phyloP scores from a whole-genome alignment of 1,140 invertebrate genomes.

The Lordiphosa collinella region DNA sequence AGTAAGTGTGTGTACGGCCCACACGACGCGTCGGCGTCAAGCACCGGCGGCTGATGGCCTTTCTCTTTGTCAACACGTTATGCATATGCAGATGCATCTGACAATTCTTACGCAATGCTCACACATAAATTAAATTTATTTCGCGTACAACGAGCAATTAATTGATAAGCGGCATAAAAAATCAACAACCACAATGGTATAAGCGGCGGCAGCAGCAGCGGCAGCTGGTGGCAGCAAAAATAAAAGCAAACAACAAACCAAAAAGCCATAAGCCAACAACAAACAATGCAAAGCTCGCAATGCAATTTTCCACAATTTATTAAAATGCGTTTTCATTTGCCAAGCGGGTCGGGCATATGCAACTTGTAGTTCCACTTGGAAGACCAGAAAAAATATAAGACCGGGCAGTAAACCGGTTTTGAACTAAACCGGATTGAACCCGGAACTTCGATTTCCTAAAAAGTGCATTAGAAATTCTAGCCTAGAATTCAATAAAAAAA shows the following conservation, averaged over 20 bases:
- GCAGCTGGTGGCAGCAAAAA: constrained; percentile 17
- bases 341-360: background rate
- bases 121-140: constrained; percentile 56
- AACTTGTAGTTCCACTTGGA: background rate
- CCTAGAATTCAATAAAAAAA: too few species aligned
- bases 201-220: too few species aligned
- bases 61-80: constrained; percentile 14
- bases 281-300: constrained; percentile 40
- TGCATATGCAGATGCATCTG: constrained; percentile 18
- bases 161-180: constrained; percentile 64
- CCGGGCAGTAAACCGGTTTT: too few species aligned
- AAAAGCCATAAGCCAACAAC: constrained; percentile 13
- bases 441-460: too few species aligned
- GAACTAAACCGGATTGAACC: too few species aligned
- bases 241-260: constrained; percentile 10
- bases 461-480: too few species aligned
- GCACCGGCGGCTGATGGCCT: background rate
- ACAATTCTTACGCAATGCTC: constrained; percentile 63
- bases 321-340: constrained; percentile 27
- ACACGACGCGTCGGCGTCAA: constrained; percentile 8
- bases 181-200: constrained; percentile 17
- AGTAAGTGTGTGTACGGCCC: constrained; percentile 24
- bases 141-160: constrained; percentile 52
- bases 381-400: too few species aligned
- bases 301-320: constrained; percentile 60